Percentiles rank a stretch among this genome's conserved stretches.
phyloP scores from a whole-genome alignment of 2,888 invertebrate species.

The Luffia ferchaultella region DNA sequence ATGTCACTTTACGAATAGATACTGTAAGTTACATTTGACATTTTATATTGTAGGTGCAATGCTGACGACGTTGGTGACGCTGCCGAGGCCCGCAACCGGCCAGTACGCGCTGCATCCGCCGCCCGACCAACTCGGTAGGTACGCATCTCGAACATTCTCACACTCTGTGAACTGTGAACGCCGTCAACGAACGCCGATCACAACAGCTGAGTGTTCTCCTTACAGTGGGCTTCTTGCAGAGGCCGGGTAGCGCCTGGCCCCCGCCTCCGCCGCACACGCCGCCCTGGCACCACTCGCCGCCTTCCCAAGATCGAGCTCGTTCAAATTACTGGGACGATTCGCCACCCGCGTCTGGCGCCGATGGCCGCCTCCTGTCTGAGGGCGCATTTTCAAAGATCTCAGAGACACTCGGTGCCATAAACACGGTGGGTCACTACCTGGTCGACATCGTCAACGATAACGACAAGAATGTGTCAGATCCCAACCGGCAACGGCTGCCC shows the following conservation, averaged over 20 bases:
- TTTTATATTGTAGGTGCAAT: background rate
- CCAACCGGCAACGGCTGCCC: conserved; percentile 62
- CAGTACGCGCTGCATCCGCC: conserved; percentile 2
- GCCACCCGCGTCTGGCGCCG: background rate
- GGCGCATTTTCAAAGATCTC: conserved; percentile 70
- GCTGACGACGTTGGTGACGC: background rate
- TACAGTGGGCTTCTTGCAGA: conserved; percentile 40
- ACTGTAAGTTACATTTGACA: too few species aligned
- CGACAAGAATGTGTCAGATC: conserved; percentile 47
- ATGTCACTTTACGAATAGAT: too few species aligned
- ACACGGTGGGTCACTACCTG: conserved; percentile 85
- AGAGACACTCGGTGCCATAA: conserved; percentile 79
- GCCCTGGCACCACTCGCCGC: background rate
- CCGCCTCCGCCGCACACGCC: background rate
- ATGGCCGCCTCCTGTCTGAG: conserved; percentile 49
- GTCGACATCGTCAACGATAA: conserved; percentile 77
- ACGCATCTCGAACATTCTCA: conserved; percentile 51
- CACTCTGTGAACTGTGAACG: conserved; percentile 16
- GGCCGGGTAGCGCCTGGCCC: conserved; percentile 27
- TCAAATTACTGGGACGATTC: background rate
- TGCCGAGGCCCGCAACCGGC: background rate
- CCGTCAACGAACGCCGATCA: background rate
- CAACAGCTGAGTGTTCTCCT: conserved; percentile 11
- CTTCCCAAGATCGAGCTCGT: background rate
- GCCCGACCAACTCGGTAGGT: conserved; percentile 56